Percentiles rank a stretch among this genome's conserved stretches.
These are phyloP conservation scores for Girardia tigrina DNA, from an alignment of 2,888 invertebrate genomes.

Conservation along the genomic window DNA sequence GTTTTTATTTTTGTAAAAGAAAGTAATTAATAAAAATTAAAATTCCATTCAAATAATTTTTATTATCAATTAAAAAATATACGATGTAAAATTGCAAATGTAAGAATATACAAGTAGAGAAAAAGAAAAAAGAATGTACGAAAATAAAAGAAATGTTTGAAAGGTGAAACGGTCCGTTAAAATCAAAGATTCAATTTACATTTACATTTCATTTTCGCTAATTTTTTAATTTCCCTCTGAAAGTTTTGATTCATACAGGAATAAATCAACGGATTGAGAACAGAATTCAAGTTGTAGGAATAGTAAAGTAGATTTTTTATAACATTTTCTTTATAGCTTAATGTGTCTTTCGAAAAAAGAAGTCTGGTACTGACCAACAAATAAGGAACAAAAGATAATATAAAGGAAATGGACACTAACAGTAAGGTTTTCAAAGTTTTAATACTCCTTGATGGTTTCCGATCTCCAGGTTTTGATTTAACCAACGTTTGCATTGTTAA, in stretches of 20 bases:
- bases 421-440: slow-evolving; percentile 11
- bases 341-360: background rate
- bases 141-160: no score
- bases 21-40: no score
- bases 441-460: background rate
- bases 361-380: background rate
- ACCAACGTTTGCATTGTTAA: background rate
- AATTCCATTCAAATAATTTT: no score
- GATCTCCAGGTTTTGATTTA: background rate
- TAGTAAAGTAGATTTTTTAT: background rate
- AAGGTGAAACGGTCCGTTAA: no score
- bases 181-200: background rate
- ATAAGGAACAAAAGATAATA: background rate
- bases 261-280: background rate
- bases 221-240: slow-evolving; percentile 4
- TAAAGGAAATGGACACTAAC: background rate
- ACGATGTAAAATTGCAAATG: no score
- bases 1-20: no score
- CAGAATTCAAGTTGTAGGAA: background rate
- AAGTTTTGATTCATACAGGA: slow-evolving; percentile 14
- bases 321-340: background rate
- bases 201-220: background rate
- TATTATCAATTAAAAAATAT: no score
- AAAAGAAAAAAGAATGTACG: no score
- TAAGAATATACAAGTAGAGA: no score